Evolutionary conservation across 2,888 invertebrate species (phyloP), one percentile per base, ranked within the genome.

Genomic region (Strigamia maritima): DNA sequence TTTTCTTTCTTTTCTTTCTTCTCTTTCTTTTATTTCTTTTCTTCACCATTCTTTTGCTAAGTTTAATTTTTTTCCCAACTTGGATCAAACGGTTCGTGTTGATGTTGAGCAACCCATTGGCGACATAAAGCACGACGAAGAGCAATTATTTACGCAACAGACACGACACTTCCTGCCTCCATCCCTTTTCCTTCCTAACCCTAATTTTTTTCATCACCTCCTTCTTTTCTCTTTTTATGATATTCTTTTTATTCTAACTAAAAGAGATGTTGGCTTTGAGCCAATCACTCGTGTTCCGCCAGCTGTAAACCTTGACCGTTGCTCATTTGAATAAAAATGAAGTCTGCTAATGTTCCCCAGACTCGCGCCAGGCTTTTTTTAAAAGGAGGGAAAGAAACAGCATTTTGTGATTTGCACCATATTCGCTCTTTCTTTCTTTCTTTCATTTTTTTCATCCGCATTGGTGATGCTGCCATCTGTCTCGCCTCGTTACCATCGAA

Each of bases 401-500:
- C 65, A 26, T 65, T 65, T 65, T 49, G 26, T 65, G 24, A 65
- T 28, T 65, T 28, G 65, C 65, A 24, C 65, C 65, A 65, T 28
- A 65, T 65, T 26, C 28, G 2, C 65, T 65, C 28, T 60, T 8
- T 54, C 16, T 6, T 6, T 4, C 54, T 54, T 10, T 44, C 40
- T 19, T 24, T n/a, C n/a, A n/a, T n/a, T n/a, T 26, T 14, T 24
- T 26, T 12, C 65, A 65, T 28, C 28, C 28, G 65, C 24, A 65
- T 65, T 65, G 65, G 65, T 24, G 65, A 26, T 24, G 65, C 28
- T 6, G 65, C 65, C 65, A 65, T 65, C 65, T 65, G 65, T 65
- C 65, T 65, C 65, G 65, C 65, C 65, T 65, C 65, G 65, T 65
- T 65, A 65, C 65, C 65, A 65, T 65, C 65, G 65, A 65, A 65